Base-by-base conservation (phyloP, 2,113 vertebrate genomes). In the Pteruthius melanotis region DNA sequence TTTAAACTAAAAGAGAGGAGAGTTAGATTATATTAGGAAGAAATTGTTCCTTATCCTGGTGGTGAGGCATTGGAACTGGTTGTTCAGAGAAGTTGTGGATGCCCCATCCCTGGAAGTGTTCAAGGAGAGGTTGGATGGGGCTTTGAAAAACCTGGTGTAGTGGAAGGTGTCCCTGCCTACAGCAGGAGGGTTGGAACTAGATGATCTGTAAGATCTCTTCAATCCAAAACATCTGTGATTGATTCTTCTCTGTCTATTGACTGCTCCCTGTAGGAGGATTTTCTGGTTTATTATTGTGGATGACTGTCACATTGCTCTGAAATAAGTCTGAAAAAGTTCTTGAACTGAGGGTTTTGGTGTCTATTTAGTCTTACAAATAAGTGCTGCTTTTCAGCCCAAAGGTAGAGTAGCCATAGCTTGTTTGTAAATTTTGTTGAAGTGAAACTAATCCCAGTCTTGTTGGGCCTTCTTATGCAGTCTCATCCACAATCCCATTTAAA, bases 101-200 rank as follows among this genome's bases (percentile, higher is more conserved):
- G 11, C 27, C 12, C 22, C 33, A 65, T 50, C 44, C 8, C 33
- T 74, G 37, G 42, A 15, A 65, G 22, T 33, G 27, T 65, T 50
- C 18, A 33, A 11, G 33, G 68, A 0, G 0, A 37, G 27, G 8
- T 6, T 44, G 44, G 44, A 57, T 44, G 18, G 59, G 27, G 44
- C 11, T 57, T 52, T 19, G 27, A 81, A 71, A 10, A 57, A 22
- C 44, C 22, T 57, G 59, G 12, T 13, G 6, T 8, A 28, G 42
- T 57, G 50, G 21, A 49, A 64, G 26, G 50, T 50, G 18, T 44
- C 27, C 35, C 12, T 65, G 37, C 18, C 59, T 42, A 16, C 17
- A 42, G 68, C 37, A 65, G 66, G 40, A 30, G 14, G 6, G 16
- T 47, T 76, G 40, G 8, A 56, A 20, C 12, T 22, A 22, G 18